These are phyloP conservation scores for Dendropsophus ebraccatus DNA, from an alignment of 2,113 vertebrate genomes.

Conservation along the genomic window DNA sequence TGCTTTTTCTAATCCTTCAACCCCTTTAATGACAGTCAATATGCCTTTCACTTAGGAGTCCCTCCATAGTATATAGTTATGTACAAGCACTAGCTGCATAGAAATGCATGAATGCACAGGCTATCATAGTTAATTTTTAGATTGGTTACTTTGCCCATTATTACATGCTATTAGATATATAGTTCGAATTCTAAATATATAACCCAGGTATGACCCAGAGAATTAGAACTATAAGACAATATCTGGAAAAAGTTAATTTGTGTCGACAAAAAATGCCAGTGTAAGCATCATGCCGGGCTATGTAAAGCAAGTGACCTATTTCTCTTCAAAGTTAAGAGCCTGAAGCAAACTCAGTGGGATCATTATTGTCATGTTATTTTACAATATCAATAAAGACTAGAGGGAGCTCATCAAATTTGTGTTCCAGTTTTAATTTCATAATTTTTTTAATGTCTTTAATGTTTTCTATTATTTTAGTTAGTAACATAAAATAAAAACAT, in stretches of 20 bases:
- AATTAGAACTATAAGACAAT: background rate
- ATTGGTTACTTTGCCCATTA: background rate
- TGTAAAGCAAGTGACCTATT: slow-evolving; percentile 53
- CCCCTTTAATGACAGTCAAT: no score
- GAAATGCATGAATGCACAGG: no score
- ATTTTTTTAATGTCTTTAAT: background rate
- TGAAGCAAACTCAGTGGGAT: slow-evolving; percentile 39
- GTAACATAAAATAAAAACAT: background rate
- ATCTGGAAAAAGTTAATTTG: background rate
- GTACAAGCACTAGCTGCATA: no score
- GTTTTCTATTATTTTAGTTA: background rate
- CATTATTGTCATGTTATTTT: slow-evolving; percentile 42
- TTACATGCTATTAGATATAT: background rate
- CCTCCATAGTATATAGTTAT: no score
- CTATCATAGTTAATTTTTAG: no score
- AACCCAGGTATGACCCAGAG: background rate
- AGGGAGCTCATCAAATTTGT: slow-evolving; percentile 35
- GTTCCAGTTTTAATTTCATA: slow-evolving; percentile 11
- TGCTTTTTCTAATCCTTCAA: no score
- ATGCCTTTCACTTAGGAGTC: no score
- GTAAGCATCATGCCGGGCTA: slow-evolving; percentile 6
- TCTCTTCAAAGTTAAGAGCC: slow-evolving; percentile 54
- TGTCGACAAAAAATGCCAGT: background rate
- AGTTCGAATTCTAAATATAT: background rate
- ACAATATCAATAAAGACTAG: slow-evolving; percentile 48